phyloP scores from a whole-genome alignment of 2,888 invertebrate genomes.

The Eudemis profundana region DNA sequence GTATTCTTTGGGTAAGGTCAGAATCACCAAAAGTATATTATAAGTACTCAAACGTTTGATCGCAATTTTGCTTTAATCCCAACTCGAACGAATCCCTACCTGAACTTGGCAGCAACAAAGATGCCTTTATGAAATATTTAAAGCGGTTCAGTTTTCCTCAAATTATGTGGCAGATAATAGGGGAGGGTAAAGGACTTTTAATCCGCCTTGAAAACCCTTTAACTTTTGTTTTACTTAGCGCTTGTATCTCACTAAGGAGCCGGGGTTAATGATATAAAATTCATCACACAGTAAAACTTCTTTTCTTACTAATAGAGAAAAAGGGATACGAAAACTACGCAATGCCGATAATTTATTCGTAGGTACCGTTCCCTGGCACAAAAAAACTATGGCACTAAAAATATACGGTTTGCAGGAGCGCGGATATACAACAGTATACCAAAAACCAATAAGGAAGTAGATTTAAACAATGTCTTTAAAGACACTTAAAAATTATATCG shows the following conservation, averaged over 20 bases:
- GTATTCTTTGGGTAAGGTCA: neutral
- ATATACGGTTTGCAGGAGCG: too few relatives aligned
- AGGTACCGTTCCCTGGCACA: too few relatives aligned
- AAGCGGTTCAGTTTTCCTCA: constrained; percentile 15
- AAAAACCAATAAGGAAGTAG: too few relatives aligned
- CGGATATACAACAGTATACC: too few relatives aligned
- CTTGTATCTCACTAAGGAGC: neutral
- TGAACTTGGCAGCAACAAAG: constrained; percentile 15
- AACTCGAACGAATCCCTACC: constrained; percentile 1
- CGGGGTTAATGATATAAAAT: neutral
- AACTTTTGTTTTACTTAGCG: constrained; percentile 6
- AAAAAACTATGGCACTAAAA: too few relatives aligned
- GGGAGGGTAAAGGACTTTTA: constrained; percentile 14
- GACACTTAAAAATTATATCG: too few relatives aligned
- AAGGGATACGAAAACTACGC: too few relatives aligned
- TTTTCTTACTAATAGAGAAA: too few relatives aligned
- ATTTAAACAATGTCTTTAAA: too few relatives aligned
- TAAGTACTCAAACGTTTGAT: constrained; percentile 11
- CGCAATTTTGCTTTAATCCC: constrained; percentile 15
- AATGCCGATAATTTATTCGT: too few relatives aligned
- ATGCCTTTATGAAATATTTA: constrained; percentile 20
- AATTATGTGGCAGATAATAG: constrained; percentile 18
- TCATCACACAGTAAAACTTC: neutral
- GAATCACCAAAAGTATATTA: neutral
- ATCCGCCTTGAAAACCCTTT: constrained; percentile 15